Conservation (phyloP, 2,113 vertebrate species). For the Microtus montanus region DNA sequence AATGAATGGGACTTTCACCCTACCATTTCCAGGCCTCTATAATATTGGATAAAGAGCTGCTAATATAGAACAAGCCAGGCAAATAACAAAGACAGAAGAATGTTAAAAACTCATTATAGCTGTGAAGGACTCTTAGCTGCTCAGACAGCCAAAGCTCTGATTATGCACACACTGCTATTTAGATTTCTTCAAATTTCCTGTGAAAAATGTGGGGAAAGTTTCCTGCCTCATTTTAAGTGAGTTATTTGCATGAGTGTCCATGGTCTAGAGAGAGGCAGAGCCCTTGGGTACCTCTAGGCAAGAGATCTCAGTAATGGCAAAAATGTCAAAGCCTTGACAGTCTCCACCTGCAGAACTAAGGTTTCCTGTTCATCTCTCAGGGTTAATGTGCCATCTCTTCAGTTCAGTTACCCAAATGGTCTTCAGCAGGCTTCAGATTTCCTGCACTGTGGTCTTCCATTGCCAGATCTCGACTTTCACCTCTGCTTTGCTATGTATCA, state of each 20-base stretch:
- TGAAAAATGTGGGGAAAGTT: not conserved
- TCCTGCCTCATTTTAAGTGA: conserved; percentile 41
- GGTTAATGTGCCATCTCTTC: conserved; percentile 39
- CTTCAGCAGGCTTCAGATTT: conserved; percentile 45
- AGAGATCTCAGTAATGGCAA: conserved; percentile 10
- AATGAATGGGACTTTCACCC: too few relatives aligned
- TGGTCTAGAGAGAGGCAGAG: conserved; percentile 15
- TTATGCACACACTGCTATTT: too few relatives aligned
- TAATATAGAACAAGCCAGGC: too few relatives aligned
- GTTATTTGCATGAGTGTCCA: conserved; percentile 58
- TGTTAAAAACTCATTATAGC: too few relatives aligned
- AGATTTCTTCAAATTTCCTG: too few relatives aligned
- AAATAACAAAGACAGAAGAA: too few relatives aligned
- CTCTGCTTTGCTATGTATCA: not conserved
- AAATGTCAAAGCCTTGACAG: conserved; percentile 62
- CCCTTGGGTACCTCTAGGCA: not conserved
- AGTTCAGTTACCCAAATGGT: conserved; percentile 54
- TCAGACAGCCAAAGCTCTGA: too few relatives aligned
- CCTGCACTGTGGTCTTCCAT: conserved; percentile 29
- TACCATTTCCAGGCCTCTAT: too few relatives aligned
- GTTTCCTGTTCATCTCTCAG: not conserved
- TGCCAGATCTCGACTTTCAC: conserved; percentile 21
- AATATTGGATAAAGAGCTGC: too few relatives aligned
- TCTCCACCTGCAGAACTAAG: conserved; percentile 45
- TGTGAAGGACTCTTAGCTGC: too few relatives aligned